These are phyloP conservation scores for Thalassaphorura encarpata DNA, from an alignment of 1,140 invertebrate species.

Conservation along the genomic window DNA sequence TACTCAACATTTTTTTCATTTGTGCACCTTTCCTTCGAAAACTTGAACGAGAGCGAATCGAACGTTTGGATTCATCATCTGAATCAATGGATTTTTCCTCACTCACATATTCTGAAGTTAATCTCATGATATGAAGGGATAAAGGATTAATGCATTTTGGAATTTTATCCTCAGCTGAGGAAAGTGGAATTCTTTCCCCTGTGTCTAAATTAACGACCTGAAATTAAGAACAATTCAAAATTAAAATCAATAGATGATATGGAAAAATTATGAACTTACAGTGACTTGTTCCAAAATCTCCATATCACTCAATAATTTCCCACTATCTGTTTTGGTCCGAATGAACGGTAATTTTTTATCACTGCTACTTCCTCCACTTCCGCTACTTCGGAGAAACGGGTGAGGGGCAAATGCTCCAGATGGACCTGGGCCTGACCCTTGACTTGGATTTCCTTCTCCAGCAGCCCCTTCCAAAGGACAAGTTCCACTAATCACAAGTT, in stretches of 20 bases:
- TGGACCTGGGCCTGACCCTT: slow-evolving; percentile 35
- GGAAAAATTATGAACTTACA: slow-evolving; percentile 14
- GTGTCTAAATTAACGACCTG: slow-evolving; percentile 87
- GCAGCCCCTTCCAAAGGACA: slow-evolving; percentile 50
- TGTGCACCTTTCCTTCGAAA: slow-evolving; percentile 49
- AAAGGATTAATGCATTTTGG: slow-evolving; percentile 85
- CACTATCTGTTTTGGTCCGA: slow-evolving; percentile 68
- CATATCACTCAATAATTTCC: slow-evolving; percentile 36
- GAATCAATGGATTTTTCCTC: slow-evolving; percentile 54
- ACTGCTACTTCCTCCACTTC: too few species aligned
- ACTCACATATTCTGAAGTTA: slow-evolving; percentile 73
- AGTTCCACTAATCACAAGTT: slow-evolving; percentile 33
- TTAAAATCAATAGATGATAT: not conserved
- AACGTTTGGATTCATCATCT: slow-evolving; percentile 55
- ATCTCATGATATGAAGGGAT: slow-evolving; percentile 85
- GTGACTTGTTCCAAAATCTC: slow-evolving; percentile 32
- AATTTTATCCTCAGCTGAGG: slow-evolving; percentile 78
- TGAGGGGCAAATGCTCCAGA: slow-evolving; percentile 38
- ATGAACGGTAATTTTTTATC: not conserved
- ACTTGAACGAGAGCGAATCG: not conserved
- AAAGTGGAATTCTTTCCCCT: slow-evolving; percentile 75
- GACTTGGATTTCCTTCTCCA: slow-evolving; percentile 42
- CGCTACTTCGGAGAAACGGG: not conserved
- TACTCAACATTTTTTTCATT: slow-evolving; percentile 74
- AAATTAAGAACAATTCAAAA: slow-evolving; percentile 26